Evolutionary conservation across 2,113 vertebrate species (phyloP).

Genomic region (Brevimyrus niger): DNA sequence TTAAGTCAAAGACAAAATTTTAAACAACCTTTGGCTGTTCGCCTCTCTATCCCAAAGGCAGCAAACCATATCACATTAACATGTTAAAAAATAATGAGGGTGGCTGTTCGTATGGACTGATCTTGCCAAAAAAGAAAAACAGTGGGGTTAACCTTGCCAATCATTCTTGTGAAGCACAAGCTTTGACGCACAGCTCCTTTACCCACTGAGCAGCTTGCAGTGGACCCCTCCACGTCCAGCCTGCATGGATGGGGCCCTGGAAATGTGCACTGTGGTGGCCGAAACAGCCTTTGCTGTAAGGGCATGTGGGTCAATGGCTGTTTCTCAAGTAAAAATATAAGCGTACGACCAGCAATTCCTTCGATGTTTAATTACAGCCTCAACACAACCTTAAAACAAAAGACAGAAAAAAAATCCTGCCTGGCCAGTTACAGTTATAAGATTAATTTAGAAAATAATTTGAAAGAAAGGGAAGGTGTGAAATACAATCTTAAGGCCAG

Average conservation of each 20-base stretch:
- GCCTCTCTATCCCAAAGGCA: not conserved
- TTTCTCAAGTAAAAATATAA: not conserved
- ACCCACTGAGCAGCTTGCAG: not conserved
- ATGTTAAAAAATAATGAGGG: not conserved
- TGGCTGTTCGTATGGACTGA: not conserved
- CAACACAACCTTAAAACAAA: not conserved
- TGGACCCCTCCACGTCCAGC: not conserved
- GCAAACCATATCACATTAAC: not conserved
- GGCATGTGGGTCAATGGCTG: not conserved
- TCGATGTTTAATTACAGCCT: not conserved
- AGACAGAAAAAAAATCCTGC: not conserved
- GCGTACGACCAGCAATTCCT: not conserved
- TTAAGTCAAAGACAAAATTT: not conserved
- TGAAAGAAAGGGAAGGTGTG: not conserved
- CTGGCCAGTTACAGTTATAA: not conserved
- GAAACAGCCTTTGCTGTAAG: not conserved
- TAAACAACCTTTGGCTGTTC: not conserved
- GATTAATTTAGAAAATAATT: not conserved
- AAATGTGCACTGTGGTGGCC: not conserved
- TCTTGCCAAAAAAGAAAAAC: not conserved
- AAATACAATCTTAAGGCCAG: not conserved
- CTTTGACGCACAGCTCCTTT: not conserved
- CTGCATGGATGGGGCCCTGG: not conserved
- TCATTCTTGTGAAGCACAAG: not conserved
- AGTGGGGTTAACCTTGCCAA: not conserved